These are phyloP conservation scores for Acrocephalus arundinaceus DNA, from an alignment of 2,113 vertebrate genomes.

Conservation along the genomic window DNA sequence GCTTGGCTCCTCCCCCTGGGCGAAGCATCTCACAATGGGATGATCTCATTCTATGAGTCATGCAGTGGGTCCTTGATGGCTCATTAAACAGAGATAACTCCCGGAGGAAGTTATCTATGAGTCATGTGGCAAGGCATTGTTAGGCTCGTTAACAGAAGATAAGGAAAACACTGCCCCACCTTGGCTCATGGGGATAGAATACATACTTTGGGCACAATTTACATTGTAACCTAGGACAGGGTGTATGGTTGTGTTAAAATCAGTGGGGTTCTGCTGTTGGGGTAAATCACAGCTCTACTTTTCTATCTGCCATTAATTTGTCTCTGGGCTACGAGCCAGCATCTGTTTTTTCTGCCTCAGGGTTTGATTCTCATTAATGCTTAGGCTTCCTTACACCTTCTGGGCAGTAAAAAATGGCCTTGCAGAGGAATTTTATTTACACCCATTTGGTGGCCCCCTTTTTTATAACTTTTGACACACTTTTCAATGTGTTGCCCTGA, in stretches of 20 bases:
- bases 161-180: no score
- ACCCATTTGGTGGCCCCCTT: neutral
- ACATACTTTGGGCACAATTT: no score
- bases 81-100: no score
- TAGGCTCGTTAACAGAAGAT: no score
- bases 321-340: neutral
- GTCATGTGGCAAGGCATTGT: no score
- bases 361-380: neutral
- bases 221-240: no score
- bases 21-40: no score
- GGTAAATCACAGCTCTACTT: neutral
- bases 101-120: no score
- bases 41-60: no score
- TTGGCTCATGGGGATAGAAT: no score
- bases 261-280: neutral
- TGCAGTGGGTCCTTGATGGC: no score
- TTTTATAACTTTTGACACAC: neutral
- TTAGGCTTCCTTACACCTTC: slow-evolving; percentile 8
- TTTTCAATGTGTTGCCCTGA: neutral
- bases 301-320: neutral
- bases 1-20: no score
- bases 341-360: neutral
- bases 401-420: neutral
- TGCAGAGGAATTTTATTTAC: neutral
- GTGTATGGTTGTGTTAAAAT: neutral